Conservation (phyloP, 2,888 invertebrate genomes). For the Drosophila maculinotata region DNA sequence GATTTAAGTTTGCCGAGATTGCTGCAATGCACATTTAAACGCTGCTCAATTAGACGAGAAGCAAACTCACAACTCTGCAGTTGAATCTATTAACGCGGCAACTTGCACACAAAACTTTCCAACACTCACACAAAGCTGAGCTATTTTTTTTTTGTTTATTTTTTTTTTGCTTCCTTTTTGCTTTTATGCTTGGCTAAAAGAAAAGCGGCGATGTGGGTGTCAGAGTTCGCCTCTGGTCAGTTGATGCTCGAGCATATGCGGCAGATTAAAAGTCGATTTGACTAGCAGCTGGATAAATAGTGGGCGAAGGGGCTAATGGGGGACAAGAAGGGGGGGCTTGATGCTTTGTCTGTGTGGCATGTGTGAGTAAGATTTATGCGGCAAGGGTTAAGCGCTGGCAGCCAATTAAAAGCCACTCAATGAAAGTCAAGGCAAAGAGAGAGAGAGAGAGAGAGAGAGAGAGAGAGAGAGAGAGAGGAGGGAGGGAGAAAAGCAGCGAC, state of each 20-base stretch:
- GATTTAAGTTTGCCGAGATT: slow-evolving; percentile 8
- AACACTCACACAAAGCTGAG: slow-evolving; percentile 26
- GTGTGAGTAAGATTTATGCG: slow-evolving; percentile 63
- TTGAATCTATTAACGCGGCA: slow-evolving; percentile 41
- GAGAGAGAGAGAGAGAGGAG: not conserved
- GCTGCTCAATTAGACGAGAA: slow-evolving; percentile 33
- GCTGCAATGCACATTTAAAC: slow-evolving; percentile 24
- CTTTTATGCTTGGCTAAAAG: slow-evolving; percentile 4
- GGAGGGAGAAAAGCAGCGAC: too few relatives aligned
- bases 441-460: not conserved
- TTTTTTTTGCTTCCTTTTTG: not conserved
- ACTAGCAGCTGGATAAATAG: slow-evolving; percentile 41
- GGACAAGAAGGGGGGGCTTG: not conserved
- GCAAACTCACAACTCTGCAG: slow-evolving; percentile 13
- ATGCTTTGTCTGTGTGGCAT: slow-evolving; percentile 31
- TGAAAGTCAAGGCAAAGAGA: slow-evolving; percentile 48
- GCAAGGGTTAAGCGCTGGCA: slow-evolving; percentile 58
- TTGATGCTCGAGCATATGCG: slow-evolving; percentile 66
- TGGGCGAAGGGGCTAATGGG: slow-evolving; percentile 9
- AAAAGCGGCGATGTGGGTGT: slow-evolving; percentile 21
- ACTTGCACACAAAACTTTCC: slow-evolving; percentile 23
- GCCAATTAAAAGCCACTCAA: slow-evolving; percentile 76
- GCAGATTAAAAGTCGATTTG: slow-evolving; percentile 77
- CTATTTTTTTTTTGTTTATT: slow-evolving; percentile 17
- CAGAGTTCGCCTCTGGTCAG: slow-evolving; percentile 49